phyloP scores from a whole-genome alignment of 2,797 vertebrate species.

The Enteromius argenteus region DNA sequence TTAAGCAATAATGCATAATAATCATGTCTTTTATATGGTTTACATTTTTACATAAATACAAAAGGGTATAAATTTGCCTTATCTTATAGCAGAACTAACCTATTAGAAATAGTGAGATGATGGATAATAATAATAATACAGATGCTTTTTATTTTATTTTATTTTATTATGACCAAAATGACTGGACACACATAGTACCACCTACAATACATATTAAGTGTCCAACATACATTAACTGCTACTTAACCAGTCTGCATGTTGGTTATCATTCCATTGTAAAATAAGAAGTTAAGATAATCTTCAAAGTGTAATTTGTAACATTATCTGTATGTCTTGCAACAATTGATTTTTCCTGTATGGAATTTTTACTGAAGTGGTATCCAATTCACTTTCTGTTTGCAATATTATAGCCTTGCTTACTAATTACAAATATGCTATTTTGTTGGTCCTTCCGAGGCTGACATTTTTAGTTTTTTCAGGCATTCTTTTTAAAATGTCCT shows the following conservation, averaged over 20 bases:
- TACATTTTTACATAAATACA: background rate
- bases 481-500: slow-evolving; percentile 40
- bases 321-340: background rate
- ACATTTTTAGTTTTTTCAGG: background rate
- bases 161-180: background rate
- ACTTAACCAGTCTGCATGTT: background rate
- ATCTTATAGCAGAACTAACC: background rate
- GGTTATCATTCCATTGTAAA: background rate
- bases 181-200: background rate
- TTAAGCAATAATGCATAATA: background rate
- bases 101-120: background rate
- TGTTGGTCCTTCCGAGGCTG: background rate
- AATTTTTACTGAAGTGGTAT: background rate
- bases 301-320: background rate
- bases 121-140: no score
- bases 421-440: slow-evolving; percentile 1
- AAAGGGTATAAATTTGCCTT: background rate
- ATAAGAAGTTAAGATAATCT: background rate
- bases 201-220: background rate
- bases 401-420: background rate
- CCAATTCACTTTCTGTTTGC: slow-evolving; percentile 10
- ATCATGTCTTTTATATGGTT: background rate
- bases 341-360: background rate
- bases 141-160: no score
- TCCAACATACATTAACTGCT: background rate